Base-by-base conservation (phyloP, 1,140 invertebrate species). In the Drosophila ohnishii region DNA sequence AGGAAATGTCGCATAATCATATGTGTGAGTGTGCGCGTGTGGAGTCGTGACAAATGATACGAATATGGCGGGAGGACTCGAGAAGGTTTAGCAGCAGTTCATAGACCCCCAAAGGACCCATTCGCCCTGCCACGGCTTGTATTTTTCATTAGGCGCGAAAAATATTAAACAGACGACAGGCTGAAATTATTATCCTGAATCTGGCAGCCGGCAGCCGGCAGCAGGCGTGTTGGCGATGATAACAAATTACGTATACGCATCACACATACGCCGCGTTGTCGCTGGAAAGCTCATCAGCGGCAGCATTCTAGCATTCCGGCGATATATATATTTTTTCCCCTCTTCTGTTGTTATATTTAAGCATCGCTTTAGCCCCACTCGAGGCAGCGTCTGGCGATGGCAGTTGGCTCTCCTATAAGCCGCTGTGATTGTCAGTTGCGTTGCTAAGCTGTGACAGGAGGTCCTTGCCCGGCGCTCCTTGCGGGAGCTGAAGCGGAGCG, bases 71-170 rank as follows among this genome's bases (percentile, higher is more conserved):
- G 37, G 48, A 35, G 64, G 39, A 51, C 51, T 57, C 51, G 72
- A 53, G 64, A 58, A 34, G 64, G 53, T 57, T 78, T 70, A 77
- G 53, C 75, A 77, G 53, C 74, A 77, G 75, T 77, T 77, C 75
- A 77, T 78, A 77, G 75, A 74, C 59, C 70, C 67, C 57, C 39
- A 59, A 19, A 72, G 61, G 56, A 61, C 48, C 19, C 55, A 53
- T n/a, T 30, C 69, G 28, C 25, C 32, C 16, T 39, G 69, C 44
- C 16, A 44, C 35, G 39, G 58, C 64, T 7, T 76, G 75, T 83
- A 83, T 86, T 86, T 86, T 86, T 86, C 83, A 86, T 86, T 86
- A 86, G 80, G 84, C 84, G 84, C 79, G 79, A 86, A 83, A 71
- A 87, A 86, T 86, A 86, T 86, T 87, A 86, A 86, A 86, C 75